A percentile compares a stretch with the other conserved stretches of the same genome.
Evolutionary conservation across 2,113 vertebrate genomes (phyloP).

Genomic region (Felis chaus): DNA sequence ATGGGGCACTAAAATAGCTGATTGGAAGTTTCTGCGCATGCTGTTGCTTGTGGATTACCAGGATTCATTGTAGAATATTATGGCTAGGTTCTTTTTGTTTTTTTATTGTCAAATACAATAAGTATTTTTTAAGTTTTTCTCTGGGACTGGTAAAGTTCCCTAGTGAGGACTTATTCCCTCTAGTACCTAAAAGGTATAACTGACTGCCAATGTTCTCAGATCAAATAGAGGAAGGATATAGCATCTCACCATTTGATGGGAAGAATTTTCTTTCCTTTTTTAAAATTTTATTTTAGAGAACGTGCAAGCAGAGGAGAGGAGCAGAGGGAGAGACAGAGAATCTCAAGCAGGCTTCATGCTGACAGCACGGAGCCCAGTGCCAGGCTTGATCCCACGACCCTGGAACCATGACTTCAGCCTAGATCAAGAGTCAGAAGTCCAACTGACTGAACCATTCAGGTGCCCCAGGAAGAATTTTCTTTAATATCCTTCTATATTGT

Average conservation of each 20-base stretch:
- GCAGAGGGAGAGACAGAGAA: too few species aligned
- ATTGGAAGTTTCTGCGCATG: neutral
- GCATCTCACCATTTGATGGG: neutral
- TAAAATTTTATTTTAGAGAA: too few species aligned
- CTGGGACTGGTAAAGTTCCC: neutral
- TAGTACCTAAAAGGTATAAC: too few species aligned
- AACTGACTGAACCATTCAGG: too few species aligned
- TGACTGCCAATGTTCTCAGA: neutral
- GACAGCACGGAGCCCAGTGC: too few species aligned
- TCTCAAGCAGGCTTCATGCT: too few species aligned
- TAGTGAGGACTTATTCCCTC: neutral
- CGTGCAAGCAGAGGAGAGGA: too few species aligned
- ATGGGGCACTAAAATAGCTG: neutral
- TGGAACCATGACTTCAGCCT: too few species aligned
- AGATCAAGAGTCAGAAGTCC: too few species aligned
- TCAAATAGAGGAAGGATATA: neutral
- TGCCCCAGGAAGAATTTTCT: neutral
- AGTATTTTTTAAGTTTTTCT: neutral
- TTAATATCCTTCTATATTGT: neutral
- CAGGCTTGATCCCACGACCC: too few species aligned
- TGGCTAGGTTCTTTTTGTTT: neutral
- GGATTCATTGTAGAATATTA: neutral
- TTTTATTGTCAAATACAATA: neutral
- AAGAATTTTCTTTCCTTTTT: neutral
- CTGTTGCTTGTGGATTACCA: neutral